Conservation (phyloP, 2,888 invertebrate species). For the Quadroppia sp. region DNA sequence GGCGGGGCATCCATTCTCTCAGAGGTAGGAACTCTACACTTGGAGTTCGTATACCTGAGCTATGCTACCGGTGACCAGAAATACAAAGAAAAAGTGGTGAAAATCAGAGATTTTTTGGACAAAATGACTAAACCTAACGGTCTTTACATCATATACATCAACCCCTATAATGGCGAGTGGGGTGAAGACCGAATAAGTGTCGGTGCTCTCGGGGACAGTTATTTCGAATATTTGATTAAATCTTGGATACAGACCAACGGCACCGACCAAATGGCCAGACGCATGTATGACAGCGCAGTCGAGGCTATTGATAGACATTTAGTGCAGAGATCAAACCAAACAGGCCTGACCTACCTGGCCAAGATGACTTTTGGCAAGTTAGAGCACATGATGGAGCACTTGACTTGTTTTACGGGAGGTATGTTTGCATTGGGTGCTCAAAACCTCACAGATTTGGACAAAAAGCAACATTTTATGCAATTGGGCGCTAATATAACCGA, state of each 20-base stretch:
- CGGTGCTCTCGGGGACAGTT: slow-evolving; percentile 96
- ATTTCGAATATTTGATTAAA: slow-evolving; percentile 96
- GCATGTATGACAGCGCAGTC: slow-evolving; percentile 94
- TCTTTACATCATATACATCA: slow-evolving; percentile 93
- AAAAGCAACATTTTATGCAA: slow-evolving; percentile 75
- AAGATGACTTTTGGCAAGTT: slow-evolving; percentile 87
- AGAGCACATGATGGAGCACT: slow-evolving; percentile 95
- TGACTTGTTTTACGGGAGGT: slow-evolving; percentile 95
- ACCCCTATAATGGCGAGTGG: slow-evolving; percentile 93
- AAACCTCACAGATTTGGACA: slow-evolving; percentile 65
- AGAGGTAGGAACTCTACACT: slow-evolving; percentile 92
- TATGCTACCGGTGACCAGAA: slow-evolving; percentile 86
- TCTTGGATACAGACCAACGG: slow-evolving; percentile 58
- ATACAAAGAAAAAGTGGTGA: slow-evolving; percentile 81
- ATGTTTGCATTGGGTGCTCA: slow-evolving; percentile 86
- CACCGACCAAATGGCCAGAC: slow-evolving; percentile 55
- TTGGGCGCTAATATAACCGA: slow-evolving; percentile 83
- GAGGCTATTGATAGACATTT: slow-evolving; percentile 73
- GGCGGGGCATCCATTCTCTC: slow-evolving; percentile 80
- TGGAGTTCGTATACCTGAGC: slow-evolving; percentile 93
- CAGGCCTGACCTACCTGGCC: slow-evolving; percentile 74
- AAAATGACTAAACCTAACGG: slow-evolving; percentile 85
- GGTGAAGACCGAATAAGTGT: slow-evolving; percentile 95
- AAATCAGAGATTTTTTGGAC: slow-evolving; percentile 76
- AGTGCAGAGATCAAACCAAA: slow-evolving; percentile 63